A percentile compares a stretch with the other conserved stretches of the same genome.
These are phyloP conservation scores for Mastacembelus armatus DNA, from an alignment of 2,797 vertebrate species.

Conservation along the genomic window DNA sequence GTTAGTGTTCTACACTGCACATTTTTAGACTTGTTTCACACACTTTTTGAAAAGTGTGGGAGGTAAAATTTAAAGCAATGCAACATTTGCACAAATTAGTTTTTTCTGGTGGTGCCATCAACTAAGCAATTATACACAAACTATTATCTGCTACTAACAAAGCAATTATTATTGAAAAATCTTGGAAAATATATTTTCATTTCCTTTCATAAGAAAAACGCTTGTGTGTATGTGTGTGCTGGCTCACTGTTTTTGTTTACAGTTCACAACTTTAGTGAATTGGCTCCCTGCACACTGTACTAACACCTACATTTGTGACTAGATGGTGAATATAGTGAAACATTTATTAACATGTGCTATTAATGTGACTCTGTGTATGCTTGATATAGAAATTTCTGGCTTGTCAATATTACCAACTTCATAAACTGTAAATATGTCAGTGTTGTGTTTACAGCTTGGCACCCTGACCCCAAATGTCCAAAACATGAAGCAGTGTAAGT, in stretches of 20 bases:
- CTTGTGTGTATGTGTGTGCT: no score
- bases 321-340: no score
- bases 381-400: no score
- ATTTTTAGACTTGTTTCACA: constrained; percentile 6
- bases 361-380: no score
- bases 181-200: not conserved
- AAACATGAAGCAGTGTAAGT: not conserved
- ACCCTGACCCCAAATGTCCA: not conserved
- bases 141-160: constrained; percentile 35
- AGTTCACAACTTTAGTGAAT: no score
- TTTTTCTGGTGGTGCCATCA: constrained; percentile 34
- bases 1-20: no score
- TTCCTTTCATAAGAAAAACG: not conserved
- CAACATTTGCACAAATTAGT: constrained; percentile 23
- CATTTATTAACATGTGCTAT: no score
- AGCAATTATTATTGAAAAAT: constrained; percentile 12
- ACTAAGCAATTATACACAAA: constrained; percentile 15
- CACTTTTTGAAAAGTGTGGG: constrained; percentile 19
- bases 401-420: not conserved
- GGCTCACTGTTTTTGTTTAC: no score
- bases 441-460: not conserved
- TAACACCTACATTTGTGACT: no score
- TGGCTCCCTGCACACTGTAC: no score
- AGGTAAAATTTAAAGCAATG: constrained; percentile 14
- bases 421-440: not conserved